These are phyloP conservation scores for Coelopa frigida DNA, from an alignment of 1,140 invertebrate species.

Conservation along the genomic window DNA sequence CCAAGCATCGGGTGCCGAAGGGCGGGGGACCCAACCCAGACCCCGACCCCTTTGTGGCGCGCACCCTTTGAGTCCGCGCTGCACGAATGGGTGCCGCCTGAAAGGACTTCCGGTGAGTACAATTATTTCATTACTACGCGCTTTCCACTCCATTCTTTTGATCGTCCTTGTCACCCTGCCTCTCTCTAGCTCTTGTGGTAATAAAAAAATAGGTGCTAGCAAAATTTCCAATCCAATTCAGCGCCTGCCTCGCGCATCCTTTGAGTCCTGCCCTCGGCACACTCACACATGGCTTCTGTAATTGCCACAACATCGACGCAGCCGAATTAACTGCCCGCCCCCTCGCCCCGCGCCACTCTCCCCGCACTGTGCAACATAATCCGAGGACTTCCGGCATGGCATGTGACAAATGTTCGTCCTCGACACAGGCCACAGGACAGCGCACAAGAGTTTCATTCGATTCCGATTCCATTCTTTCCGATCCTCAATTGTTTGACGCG, in stretches of 20 bases:
- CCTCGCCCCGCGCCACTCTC: not conserved
- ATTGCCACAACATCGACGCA: too few species aligned
- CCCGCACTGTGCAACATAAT: slow-evolving; percentile 7
- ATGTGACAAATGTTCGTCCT: slow-evolving; percentile 27
- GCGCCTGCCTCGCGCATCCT: not conserved
- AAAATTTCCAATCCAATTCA: not conserved
- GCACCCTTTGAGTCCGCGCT: not conserved
- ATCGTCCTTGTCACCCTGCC: not conserved
- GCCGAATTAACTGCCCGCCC: not conserved
- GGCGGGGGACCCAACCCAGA: not conserved
- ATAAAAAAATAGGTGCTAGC: slow-evolving; percentile 1
- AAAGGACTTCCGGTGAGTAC: slow-evolving; percentile 35
- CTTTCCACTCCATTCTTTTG: not conserved
- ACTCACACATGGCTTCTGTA: not conserved
- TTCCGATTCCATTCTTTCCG: too few species aligned
- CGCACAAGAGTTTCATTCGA: not conserved
- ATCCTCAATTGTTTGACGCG: too few species aligned
- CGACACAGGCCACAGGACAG: not conserved
- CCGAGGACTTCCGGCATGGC: slow-evolving; percentile 36
- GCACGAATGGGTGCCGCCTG: slow-evolving; percentile 23
- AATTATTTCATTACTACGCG: not conserved
- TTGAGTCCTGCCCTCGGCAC: not conserved
- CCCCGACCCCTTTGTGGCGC: not conserved
- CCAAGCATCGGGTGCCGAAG: not conserved
- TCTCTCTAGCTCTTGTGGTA: not conserved